Evolutionary conservation across 2,888 invertebrate genomes (phyloP).

Genomic region (Tipula helvola): DNA sequence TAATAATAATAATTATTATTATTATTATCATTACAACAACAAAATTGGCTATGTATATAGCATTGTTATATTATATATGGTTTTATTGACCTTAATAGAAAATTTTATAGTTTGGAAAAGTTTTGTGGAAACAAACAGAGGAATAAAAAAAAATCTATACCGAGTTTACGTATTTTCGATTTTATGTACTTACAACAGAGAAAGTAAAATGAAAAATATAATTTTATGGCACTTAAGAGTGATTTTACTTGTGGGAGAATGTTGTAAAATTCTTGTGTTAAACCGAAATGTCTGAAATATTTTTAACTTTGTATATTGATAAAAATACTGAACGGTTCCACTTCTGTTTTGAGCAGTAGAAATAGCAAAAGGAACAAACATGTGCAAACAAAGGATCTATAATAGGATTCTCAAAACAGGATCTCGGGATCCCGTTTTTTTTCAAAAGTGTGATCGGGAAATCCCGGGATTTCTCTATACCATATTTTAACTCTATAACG

Average conservation of each 20-base stretch:
- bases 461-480: no score
- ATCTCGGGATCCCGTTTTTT: no score
- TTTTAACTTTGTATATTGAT: no score
- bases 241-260: not conserved
- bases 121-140: not conserved
- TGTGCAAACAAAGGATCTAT: no score
- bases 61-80: not conserved
- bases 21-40: not conserved
- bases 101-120: not conserved
- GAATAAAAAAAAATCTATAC: not conserved
- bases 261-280: no score
- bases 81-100: slow-evolving; percentile 4
- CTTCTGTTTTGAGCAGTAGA: no score
- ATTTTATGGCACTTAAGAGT: not conserved
- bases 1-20: not conserved
- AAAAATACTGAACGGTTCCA: no score
- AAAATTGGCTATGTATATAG: not conserved
- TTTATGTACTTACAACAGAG: not conserved
- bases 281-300: no score
- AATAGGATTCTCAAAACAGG: no score
- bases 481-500: no score
- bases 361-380: no score
- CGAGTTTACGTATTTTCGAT: not conserved
- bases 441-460: no score
- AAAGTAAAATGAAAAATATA: not conserved